Base-by-base conservation (phyloP, 2,113 vertebrate species). In the Romanogobio albipinnatus region DNA sequence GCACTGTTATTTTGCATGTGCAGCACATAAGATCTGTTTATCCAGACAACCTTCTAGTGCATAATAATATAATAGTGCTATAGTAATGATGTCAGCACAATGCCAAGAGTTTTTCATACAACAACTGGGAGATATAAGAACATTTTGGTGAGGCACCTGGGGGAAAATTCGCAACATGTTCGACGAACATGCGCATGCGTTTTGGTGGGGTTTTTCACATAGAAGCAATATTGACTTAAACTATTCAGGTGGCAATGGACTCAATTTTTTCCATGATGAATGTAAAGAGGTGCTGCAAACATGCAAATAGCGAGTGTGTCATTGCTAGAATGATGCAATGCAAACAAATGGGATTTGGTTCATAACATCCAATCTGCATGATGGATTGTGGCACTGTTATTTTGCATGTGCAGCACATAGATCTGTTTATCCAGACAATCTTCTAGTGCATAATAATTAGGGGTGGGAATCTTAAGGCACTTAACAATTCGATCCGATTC, bases 251-350 rank as follows among this genome's bases (percentile, higher is more conserved):
- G 1, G 88, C 85, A 0, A 98, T 97, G 89, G 96, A 95, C 92
- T 99, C 98, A 0, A 0, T 95, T 95, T 90, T 97, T 99, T 99
- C 98, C 97, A 99, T 98, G 45, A 99, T 91, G 89, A 99, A 99
- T 0, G 98, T 99, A 88, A 97, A 97, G 84, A 99, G 91, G 90
- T 99, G 98, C 98, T 99, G 89, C 43, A 87, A 61, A 83, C 24
- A 53, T 53, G 6, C 51, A 85, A 33, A 79, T 5, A 77, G 29
- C 17, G 3, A 49, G 24, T 10, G 33, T 39, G 33, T 68, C 15
- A 68, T 13, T 51, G 11, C 43, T 13, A 73, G 11, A 74, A 3
- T 14, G 13, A 47, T 24, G 22, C 10, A 74, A 26, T 15, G 26
- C 14, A 33, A 66, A 33, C 26, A 66, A 66, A 66, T 1, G 3